These are phyloP conservation scores for Tragulus kanchil DNA, from an alignment of 2,113 vertebrate genomes.

Conservation along the genomic window DNA sequence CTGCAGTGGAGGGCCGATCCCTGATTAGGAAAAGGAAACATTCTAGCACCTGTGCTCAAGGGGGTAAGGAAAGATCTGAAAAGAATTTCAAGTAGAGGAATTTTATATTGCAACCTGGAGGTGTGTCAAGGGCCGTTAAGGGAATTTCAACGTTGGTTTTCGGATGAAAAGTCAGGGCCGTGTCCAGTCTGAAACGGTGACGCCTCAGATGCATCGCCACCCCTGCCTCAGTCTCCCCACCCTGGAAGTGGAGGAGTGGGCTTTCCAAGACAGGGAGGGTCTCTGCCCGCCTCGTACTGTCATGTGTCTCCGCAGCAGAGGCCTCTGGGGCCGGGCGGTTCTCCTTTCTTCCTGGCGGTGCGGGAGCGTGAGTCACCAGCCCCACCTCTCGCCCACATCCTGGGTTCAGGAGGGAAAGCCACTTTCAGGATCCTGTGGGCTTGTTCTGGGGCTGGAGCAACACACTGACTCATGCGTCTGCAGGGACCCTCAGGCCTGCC, in stretches of 20 bases:
- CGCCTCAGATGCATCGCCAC: no score
- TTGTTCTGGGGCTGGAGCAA: background rate
- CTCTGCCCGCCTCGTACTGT: background rate
- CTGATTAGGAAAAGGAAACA: background rate
- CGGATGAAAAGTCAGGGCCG: background rate
- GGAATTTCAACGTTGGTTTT: background rate
- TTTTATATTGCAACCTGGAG: background rate
- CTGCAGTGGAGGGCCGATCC: background rate
- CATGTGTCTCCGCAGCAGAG: background rate
- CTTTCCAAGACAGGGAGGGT: background rate
- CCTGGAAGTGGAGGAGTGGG: background rate
- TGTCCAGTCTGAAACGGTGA: background rate
- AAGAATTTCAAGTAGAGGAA: background rate
- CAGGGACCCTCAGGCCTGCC: background rate
- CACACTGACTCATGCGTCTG: background rate
- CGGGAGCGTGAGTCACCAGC: background rate
- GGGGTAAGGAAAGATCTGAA: background rate
- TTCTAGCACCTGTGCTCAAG: background rate
- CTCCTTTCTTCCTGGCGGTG: background rate
- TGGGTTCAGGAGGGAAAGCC: background rate
- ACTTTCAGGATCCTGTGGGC: background rate
- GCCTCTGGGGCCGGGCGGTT: accelerated
- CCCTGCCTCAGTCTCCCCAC: background rate
- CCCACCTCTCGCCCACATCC: background rate
- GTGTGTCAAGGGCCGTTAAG: background rate